Evolutionary conservation across 2,113 vertebrate species (phyloP).

Genomic region (Pituophis catenifer): DNA sequence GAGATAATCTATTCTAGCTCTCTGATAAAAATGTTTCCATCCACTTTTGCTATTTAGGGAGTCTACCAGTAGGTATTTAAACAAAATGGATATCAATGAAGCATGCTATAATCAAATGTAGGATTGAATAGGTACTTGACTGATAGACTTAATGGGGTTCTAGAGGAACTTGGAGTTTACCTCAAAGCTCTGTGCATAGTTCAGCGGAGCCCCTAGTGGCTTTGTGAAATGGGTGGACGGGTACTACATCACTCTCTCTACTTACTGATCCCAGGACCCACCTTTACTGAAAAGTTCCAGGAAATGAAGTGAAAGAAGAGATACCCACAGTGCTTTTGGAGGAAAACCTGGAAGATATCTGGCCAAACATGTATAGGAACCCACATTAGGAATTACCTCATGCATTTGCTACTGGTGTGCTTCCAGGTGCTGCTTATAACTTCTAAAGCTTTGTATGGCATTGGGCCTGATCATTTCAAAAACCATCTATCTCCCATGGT

Average conservation of each 20-base stretch:
- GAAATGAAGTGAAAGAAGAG: background rate
- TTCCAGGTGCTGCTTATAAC: background rate
- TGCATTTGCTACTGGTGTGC: background rate
- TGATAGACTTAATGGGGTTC: background rate
- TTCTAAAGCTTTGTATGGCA: background rate
- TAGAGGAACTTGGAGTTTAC: background rate
- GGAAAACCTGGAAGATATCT: background rate
- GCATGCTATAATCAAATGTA: background rate
- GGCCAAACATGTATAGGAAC: background rate
- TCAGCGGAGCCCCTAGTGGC: background rate
- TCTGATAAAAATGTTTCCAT: background rate
- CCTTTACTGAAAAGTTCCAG: background rate
- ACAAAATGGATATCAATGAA: background rate
- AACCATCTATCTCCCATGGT: background rate
- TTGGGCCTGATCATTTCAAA: background rate
- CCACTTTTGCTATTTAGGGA: background rate
- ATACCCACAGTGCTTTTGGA: background rate
- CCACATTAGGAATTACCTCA: background rate
- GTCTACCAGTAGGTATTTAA: background rate
- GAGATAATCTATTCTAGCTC: background rate
- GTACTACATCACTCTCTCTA: background rate
- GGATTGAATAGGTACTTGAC: background rate
- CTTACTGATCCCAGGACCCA: background rate
- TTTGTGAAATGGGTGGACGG: background rate
- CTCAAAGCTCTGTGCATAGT: background rate